Conservation (phyloP, 2,888 invertebrate genomes). For the Cantharis flavilabris region DNA sequence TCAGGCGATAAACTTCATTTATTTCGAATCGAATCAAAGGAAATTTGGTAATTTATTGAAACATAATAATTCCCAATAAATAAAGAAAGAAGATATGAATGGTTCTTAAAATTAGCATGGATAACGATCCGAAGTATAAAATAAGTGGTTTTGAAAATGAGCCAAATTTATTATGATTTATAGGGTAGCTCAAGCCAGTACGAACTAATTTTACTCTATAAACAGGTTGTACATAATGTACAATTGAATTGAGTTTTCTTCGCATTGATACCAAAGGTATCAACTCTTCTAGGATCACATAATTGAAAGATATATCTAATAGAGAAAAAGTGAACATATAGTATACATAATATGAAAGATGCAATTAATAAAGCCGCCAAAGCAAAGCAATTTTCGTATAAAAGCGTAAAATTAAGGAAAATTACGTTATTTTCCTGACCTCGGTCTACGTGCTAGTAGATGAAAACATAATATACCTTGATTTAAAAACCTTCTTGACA, state of each 20-base stretch:
- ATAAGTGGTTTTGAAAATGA: neutral
- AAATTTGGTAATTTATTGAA: neutral
- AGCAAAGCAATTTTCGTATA: conserved; percentile 20
- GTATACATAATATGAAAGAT: neutral
- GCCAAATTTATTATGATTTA: neutral
- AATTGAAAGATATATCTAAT: no score
- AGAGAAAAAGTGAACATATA: no score
- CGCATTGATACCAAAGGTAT: accelerated
- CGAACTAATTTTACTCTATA: neutral
- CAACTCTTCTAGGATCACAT: neutral
- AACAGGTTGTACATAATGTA: neutral
- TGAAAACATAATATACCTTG: conserved; percentile 30
- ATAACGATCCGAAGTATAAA: neutral
- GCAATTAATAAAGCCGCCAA: conserved; percentile 1
- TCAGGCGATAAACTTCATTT: no score
- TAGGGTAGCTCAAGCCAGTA: neutral
- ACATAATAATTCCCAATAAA: neutral
- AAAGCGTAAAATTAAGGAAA: conserved; percentile 20
- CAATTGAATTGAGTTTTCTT: neutral
- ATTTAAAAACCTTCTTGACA: conserved; percentile 29
- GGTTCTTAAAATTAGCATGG: neutral
- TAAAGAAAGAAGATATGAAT: neutral
- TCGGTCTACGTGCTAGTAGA: conserved; percentile 30
- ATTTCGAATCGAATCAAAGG: no score
- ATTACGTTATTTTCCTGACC: conserved; percentile 37